phyloP scores from a whole-genome alignment of 2,113 vertebrate genomes.

The Scatophagus argus region DNA sequence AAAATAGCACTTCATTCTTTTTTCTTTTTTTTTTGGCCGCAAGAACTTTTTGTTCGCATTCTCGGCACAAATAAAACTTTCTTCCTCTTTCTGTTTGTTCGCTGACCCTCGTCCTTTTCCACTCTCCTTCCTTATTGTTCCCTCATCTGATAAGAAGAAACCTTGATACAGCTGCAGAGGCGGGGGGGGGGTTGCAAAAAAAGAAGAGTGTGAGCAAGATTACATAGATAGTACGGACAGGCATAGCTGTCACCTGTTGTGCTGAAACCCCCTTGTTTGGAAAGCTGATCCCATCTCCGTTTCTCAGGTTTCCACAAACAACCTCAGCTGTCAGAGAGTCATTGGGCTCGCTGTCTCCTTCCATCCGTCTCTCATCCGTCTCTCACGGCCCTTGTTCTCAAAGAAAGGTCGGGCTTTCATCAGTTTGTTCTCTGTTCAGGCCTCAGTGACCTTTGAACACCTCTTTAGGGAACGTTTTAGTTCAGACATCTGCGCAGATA shows the following conservation, averaged over 20 bases:
- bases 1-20: no score
- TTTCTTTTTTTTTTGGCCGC: background rate
- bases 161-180: constrained; percentile 28
- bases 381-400: constrained; percentile 29
- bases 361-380: constrained; percentile 40
- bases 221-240: constrained; percentile 17
- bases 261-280: constrained; percentile 57
- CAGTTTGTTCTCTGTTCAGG: constrained; percentile 23
- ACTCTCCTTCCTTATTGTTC: constrained; percentile 29
- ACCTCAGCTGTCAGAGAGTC: constrained; percentile 66
- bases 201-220: background rate
- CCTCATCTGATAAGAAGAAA: constrained; percentile 30
- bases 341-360: constrained; percentile 43
- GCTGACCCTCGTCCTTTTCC: constrained; percentile 16
- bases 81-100: constrained; percentile 14
- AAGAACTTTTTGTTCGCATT: background rate
- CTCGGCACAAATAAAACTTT: constrained; percentile 23
- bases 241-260: constrained; percentile 67
- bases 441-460: constrained; percentile 17
- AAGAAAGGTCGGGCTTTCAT: constrained; percentile 59
- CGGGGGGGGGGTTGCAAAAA: background rate
- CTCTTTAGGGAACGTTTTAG: background rate
- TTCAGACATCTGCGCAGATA: background rate
- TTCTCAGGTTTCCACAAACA: constrained; percentile 71
- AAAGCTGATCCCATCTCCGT: constrained; percentile 50